Evolutionary conservation across 2,797 vertebrate species (phyloP).

Genomic region (Myotis daubentonii): DNA sequence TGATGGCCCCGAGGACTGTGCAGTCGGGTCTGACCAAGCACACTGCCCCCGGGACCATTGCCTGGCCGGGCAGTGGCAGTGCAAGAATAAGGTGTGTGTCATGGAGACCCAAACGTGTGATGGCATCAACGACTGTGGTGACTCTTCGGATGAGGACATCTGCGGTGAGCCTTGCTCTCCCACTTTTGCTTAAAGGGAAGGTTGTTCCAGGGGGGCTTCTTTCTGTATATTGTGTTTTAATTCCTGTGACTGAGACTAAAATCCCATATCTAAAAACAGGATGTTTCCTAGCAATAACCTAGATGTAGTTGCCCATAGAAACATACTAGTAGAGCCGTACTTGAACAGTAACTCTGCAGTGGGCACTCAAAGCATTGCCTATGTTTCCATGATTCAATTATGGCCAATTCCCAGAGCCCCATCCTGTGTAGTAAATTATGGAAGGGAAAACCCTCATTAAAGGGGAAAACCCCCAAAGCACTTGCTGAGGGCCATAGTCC

Average conservation of each 20-base stretch:
- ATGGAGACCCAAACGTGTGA: conserved; percentile 88
- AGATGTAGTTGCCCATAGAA: not conserved
- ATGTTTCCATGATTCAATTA: not conserved
- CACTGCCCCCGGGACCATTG: conserved; percentile 87
- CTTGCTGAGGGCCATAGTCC: fast-evolving
- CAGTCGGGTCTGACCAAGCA: conserved; percentile 88
- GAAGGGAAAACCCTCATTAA: not conserved
- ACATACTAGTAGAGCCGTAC: not conserved
- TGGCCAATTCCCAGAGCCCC: not conserved
- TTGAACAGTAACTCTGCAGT: not conserved
- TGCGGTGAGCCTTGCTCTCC: conserved; percentile 86
- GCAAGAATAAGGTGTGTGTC: conserved; percentile 90
- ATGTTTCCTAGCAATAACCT: conserved; percentile 1
- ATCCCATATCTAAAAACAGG: conserved; percentile 41
- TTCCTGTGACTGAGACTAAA: not conserved
- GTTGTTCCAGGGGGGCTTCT: not conserved
- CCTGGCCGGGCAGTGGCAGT: conserved; percentile 90
- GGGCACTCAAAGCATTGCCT: not conserved
- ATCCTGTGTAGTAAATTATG: not conserved
- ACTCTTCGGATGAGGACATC: conserved; percentile 90
- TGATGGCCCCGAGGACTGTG: conserved; percentile 87
- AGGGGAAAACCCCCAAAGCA: not conserved
- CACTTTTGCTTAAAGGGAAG: not conserved
- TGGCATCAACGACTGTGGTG: conserved; percentile 89
- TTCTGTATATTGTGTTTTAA: not conserved